phyloP scores from a whole-genome alignment of 2,797 vertebrate genomes.

The Myotis pilosus region DNA sequence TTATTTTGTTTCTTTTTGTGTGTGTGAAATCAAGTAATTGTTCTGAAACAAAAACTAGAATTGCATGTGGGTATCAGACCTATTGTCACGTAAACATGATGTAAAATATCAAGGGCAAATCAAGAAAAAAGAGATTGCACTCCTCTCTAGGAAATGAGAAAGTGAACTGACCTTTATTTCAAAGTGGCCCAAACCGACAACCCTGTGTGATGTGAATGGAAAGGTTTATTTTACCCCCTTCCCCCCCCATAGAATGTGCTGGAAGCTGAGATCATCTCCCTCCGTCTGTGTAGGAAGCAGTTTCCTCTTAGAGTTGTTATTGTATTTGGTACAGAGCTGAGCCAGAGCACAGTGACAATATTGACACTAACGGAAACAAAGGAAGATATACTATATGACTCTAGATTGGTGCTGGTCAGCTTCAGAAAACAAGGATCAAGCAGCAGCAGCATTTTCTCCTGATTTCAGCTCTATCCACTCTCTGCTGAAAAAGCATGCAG shows the following conservation, averaged over 20 bases:
- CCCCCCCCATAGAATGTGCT: not conserved
- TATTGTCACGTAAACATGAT: not conserved
- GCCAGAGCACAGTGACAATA: not conserved
- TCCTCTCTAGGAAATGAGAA: not conserved
- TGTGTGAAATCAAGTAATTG: slow-evolving; percentile 16
- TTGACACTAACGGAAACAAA: not conserved
- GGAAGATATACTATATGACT: not conserved
- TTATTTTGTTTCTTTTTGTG: not conserved
- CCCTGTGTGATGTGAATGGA: not conserved
- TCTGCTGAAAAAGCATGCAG: not conserved
- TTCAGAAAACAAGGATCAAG: not conserved
- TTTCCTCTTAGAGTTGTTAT: not conserved
- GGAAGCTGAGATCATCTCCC: not conserved
- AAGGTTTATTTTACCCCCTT: not conserved
- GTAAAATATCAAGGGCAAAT: not conserved
- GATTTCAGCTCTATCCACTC: not conserved
- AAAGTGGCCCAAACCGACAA: not conserved
- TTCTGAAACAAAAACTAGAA: not conserved
- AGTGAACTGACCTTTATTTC: not conserved
- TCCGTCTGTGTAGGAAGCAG: not conserved
- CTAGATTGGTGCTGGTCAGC: not conserved
- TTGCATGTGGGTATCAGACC: not conserved
- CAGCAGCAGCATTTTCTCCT: not conserved
- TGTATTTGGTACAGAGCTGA: not conserved
- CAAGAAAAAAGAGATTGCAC: not conserved